These are phyloP conservation scores for Drosophila funebris DNA, from an alignment of 1,140 invertebrate genomes.

Conservation along the genomic window DNA sequence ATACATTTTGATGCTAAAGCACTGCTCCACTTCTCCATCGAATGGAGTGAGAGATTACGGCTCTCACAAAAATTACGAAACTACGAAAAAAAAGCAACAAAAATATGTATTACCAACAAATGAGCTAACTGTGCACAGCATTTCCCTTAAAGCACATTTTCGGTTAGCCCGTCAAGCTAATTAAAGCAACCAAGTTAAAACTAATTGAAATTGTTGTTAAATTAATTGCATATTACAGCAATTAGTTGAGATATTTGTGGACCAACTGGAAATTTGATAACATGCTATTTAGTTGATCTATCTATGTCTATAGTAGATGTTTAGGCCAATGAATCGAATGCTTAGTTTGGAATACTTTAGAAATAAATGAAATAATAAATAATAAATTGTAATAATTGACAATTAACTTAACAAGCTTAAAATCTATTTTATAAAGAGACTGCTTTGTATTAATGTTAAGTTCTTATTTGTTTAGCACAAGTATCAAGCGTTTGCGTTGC, in stretches of 20 bases:
- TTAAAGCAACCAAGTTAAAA: not conserved
- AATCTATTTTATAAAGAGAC: too few species aligned
- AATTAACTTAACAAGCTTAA: too few species aligned
- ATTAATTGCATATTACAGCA: not conserved
- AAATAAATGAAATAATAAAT: too few species aligned
- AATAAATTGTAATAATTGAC: too few species aligned
- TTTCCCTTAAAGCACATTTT: conserved; percentile 43
- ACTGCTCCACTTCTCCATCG: conserved; percentile 5
- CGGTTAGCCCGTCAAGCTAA: conserved; percentile 12
- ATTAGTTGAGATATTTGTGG: not conserved
- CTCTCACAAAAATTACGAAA: conserved; percentile 25
- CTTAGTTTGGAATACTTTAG: too few species aligned
- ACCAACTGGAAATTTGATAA: not conserved
- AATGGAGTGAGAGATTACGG: conserved; percentile 45
- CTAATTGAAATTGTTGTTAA: not conserved
- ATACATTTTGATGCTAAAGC: conserved; percentile 59
- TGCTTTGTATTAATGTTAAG: too few species aligned
- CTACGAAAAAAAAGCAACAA: conserved; percentile 34
- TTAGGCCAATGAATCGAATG: too few species aligned
- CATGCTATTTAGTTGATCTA: too few species aligned
- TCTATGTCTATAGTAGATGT: too few species aligned
- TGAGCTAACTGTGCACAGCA: conserved; percentile 39
- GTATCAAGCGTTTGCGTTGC: too few species aligned
- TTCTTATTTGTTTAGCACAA: too few species aligned
- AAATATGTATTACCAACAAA: conserved; percentile 60